Evolutionary conservation across 2,888 invertebrate species (phyloP).

Genomic region (Drosophila acutilabella): DNA sequence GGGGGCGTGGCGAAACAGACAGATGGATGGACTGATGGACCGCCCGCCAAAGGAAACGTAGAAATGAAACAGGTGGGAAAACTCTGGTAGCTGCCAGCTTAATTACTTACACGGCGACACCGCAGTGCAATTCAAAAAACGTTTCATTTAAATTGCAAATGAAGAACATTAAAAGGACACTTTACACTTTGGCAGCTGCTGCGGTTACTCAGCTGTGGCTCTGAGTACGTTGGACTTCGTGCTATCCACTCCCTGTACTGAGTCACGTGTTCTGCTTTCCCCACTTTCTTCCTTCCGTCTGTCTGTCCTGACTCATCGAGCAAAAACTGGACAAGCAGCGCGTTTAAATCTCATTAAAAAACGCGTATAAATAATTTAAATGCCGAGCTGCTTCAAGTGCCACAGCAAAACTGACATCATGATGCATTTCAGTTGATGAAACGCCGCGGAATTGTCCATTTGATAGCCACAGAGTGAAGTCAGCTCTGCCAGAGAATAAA

Average conservation of each 20-base stretch:
- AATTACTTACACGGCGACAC: slow-evolving; percentile 74
- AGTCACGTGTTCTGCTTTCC: neutral
- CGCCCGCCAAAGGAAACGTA: neutral
- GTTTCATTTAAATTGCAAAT: slow-evolving; percentile 80
- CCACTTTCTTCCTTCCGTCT: neutral
- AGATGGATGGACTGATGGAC: neutral
- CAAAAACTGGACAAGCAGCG: slow-evolving; percentile 32
- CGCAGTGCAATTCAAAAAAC: slow-evolving; percentile 70
- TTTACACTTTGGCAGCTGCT: slow-evolving; percentile 76
- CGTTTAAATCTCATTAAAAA: slow-evolving; percentile 78
- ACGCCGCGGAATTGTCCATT: slow-evolving; percentile 42
- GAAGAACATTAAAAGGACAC: slow-evolving; percentile 81
- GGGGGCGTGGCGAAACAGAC: neutral
- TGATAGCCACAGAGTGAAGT: slow-evolving; percentile 55
- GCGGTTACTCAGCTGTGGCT: slow-evolving; percentile 39
- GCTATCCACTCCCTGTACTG: neutral
- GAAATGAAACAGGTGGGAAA: neutral
- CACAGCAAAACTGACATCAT: slow-evolving; percentile 31
- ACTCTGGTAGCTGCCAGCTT: slow-evolving; percentile 61
- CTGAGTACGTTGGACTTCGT: slow-evolving; percentile 8
- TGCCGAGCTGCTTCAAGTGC: slow-evolving; percentile 56
- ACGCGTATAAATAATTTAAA: slow-evolving; percentile 70
- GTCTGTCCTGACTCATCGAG: neutral
- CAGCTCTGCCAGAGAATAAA: slow-evolving; percentile 44
- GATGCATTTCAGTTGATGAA: slow-evolving; percentile 39